phyloP scores from a whole-genome alignment of 2,113 vertebrate species.

The Hassar affinis region DNA sequence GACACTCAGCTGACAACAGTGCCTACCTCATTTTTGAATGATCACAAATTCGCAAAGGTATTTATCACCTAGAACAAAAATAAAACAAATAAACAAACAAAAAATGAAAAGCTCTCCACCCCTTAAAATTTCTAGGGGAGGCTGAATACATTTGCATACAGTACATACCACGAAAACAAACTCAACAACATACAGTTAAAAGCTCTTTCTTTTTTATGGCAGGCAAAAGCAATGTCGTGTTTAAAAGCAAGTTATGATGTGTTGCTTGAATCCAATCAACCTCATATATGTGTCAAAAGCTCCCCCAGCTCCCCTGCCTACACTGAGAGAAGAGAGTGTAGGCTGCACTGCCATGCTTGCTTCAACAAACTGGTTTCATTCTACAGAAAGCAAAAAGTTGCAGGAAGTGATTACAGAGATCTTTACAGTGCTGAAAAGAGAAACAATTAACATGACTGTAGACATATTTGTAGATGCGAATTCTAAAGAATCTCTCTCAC shows the following conservation, averaged over 20 bases:
- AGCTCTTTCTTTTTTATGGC: not conserved
- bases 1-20: not conserved
- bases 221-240: not conserved
- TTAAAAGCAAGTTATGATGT: not conserved
- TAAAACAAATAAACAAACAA: not conserved
- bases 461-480: not conserved
- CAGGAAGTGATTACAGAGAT: constrained; percentile 1
- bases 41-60: too few relatives aligned
- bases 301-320: not conserved
- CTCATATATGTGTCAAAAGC: not conserved
- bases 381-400: not conserved
- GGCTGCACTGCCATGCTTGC: not conserved
- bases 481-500: not conserved
- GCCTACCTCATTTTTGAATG: not conserved
- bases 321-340: not conserved
- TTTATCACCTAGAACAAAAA: not conserved
- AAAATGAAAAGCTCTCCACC: not conserved
- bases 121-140: not conserved
- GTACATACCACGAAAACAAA: not conserved
- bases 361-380: constrained; percentile 15
- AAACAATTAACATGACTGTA: not conserved
- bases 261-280: not conserved
- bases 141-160: not conserved
- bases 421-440: not conserved
- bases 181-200: not conserved